A percentile compares a stretch with the other conserved stretches of the same genome.
phyloP scores from a whole-genome alignment of 2,113 vertebrate species.

The Diadophis punctatus region DNA sequence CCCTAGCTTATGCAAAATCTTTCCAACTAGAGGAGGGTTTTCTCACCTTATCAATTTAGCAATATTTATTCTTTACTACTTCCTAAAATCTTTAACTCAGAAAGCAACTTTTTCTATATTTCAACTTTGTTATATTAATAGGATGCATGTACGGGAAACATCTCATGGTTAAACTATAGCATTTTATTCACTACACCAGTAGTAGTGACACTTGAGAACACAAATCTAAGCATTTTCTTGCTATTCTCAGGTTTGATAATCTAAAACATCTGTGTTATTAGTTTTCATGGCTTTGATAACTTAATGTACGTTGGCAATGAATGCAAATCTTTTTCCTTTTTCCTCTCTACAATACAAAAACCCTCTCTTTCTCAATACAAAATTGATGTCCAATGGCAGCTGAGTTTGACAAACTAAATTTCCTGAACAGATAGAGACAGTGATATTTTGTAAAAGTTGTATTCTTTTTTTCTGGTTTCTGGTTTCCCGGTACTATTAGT shows the following conservation, averaged over 20 bases:
- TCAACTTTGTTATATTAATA: neutral
- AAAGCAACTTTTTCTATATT: neutral
- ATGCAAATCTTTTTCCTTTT: neutral
- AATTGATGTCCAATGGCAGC: neutral
- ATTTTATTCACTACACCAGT: neutral
- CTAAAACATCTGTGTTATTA: neutral
- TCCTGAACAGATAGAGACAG: neutral
- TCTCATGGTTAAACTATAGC: neutral
- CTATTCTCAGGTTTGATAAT: neutral
- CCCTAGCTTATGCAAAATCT: neutral
- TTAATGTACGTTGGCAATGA: neutral
- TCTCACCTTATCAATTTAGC: neutral
- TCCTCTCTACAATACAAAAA: neutral
- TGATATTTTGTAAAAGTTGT: neutral
- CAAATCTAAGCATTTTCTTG: neutral
- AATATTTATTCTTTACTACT: neutral
- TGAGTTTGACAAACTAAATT: neutral
- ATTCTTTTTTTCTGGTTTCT: neutral
- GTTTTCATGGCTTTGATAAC: neutral
- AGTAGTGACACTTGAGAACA: neutral
- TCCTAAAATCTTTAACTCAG: neutral
- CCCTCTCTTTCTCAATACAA: neutral
- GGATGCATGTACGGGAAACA: neutral
- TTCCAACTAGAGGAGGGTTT: neutral
- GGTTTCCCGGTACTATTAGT: neutral